Percentiles rank a stretch among this genome's conserved stretches.
Evolutionary conservation across 2,113 vertebrate species (phyloP).

Genomic region (Noctilio leporinus): DNA sequence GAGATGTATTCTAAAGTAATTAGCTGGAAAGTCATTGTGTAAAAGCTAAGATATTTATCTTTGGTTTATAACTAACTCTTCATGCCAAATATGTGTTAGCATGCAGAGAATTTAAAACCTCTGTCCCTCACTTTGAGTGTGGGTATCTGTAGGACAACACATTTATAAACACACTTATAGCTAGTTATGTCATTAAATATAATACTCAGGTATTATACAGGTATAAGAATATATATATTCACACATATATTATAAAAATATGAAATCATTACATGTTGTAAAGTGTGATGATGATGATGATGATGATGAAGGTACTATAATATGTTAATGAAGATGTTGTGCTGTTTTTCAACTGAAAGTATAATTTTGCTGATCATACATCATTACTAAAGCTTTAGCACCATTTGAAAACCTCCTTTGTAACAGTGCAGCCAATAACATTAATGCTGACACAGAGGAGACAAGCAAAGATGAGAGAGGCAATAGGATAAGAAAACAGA

Average conservation of each 20-base stretch:
- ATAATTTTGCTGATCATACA: neutral
- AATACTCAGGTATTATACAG: neutral
- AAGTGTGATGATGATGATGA: neutral
- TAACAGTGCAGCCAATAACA: neutral
- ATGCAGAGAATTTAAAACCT: neutral
- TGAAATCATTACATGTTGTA: neutral
- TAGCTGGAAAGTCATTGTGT: slow-evolving; percentile 32
- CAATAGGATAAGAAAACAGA: neutral
- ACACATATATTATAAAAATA: neutral
- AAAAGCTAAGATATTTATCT: slow-evolving; percentile 30
- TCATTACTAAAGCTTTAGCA: neutral
- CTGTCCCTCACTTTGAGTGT: neutral
- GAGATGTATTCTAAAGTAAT: slow-evolving; percentile 12
- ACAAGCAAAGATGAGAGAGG: neutral
- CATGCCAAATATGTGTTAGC: neutral
- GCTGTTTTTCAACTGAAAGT: neutral
- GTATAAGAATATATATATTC: neutral
- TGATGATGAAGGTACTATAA: neutral
- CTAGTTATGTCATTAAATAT: neutral
- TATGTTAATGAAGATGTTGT: neutral
- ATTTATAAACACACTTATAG: neutral
- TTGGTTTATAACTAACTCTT: neutral
- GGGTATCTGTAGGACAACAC: neutral
- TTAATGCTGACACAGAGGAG: neutral
- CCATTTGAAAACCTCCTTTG: neutral